Percentiles rank a stretch among this genome's conserved stretches.
Conservation (phyloP, 2,113 vertebrate species). For the Tringa solitaria region DNA sequence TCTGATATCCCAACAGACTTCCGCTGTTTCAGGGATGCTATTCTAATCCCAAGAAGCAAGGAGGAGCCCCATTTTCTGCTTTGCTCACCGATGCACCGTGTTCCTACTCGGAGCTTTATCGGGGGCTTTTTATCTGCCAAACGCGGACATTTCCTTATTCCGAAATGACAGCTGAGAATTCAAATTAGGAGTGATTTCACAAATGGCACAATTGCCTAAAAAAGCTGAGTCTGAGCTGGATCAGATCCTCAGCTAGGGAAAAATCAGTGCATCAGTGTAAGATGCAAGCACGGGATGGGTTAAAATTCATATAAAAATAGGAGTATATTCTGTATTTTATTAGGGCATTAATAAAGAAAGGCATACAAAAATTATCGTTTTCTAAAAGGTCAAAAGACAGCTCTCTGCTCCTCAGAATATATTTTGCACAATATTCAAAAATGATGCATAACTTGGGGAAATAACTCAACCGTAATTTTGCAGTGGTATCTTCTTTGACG, state of each 20-base stretch:
- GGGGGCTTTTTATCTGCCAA: neutral
- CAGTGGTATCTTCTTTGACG: conserved; percentile 3
- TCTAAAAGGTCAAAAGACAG: conserved; percentile 46
- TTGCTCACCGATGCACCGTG: neutral
- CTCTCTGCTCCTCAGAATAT: neutral
- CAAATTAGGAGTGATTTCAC: neutral
- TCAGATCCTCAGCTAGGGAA: neutral
- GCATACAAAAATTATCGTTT: conserved; percentile 13
- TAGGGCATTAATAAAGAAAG: conserved; percentile 33
- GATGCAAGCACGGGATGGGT: neutral
- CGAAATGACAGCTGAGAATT: neutral
- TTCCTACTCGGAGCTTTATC: conserved; percentile 1
- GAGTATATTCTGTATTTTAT: neutral
- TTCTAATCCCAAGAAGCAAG: conserved; percentile 44
- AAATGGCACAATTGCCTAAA: conserved; percentile 19
- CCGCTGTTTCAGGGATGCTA: conserved; percentile 51
- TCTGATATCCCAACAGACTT: conserved; percentile 45
- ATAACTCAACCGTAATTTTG: neutral
- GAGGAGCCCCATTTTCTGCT: conserved; percentile 13
- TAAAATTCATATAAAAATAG: conserved; percentile 12
- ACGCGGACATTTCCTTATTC: neutral
- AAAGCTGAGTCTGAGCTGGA: neutral
- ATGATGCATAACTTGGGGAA: neutral
- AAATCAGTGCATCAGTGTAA: neutral
- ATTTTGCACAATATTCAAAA: conserved; percentile 34